Conservation (phyloP, 2,797 vertebrate genomes). For the Crocidura indochinensis region DNA sequence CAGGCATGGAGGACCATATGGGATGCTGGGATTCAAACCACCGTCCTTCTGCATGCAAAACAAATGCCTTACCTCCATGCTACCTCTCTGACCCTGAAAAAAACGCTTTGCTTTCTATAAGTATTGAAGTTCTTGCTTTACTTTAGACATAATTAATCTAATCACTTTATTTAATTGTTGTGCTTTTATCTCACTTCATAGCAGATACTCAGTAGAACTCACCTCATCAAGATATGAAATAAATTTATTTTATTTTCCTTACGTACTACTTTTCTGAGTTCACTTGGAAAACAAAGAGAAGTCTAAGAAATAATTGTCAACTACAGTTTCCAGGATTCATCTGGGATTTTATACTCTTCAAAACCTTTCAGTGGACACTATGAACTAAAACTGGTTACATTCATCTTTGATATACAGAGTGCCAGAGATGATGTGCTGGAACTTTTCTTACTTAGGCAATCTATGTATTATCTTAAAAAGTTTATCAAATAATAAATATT, state of each 20-base stretch:
- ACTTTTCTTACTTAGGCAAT: not conserved
- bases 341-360: slow-evolving; percentile 27
- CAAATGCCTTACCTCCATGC: no score
- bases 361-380: not conserved
- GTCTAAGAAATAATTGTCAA: not conserved
- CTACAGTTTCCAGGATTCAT: slow-evolving; percentile 19
- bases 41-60: no score
- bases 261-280: slow-evolving; percentile 9
- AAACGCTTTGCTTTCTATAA: slow-evolving; percentile 1
- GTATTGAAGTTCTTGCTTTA: not conserved
- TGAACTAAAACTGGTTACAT: not conserved
- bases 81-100: not conserved
- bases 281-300: not conserved
- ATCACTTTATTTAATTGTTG: no score
- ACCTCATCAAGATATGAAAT: not conserved
- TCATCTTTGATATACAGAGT: slow-evolving; percentile 9
- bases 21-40: no score
- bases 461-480: slow-evolving; percentile 4
- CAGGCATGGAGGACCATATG: no score
- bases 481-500: not conserved
- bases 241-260: slow-evolving; percentile 2
- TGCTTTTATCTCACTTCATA: slow-evolving; percentile 1
- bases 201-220: not conserved
- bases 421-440: not conserved
- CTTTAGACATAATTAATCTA: no score